Base-by-base conservation (phyloP, 2,888 invertebrate species). In the Netelia inedita region DNA sequence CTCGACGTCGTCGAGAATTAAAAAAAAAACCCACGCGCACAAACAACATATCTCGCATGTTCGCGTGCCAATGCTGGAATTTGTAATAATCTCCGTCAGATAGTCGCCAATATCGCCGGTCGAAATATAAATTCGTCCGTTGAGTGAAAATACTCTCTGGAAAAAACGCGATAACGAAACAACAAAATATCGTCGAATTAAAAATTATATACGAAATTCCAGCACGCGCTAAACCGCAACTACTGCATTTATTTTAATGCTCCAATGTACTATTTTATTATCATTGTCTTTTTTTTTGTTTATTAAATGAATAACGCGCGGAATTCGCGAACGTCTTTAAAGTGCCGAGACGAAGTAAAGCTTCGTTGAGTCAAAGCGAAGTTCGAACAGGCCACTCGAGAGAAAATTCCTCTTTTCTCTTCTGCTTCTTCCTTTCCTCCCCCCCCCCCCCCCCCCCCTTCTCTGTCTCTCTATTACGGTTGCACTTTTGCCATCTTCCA, bases 401-500 rank as follows among this genome's bases (percentile, higher is more conserved):
- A 3, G 16, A 53, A 16, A 53, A 53, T 53, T 53, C 53, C 14
- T 14, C 11, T 5, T 11, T 16, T 53, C 53, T 53, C 50, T 53
- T 53, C 53, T 35, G 41, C 19, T 61, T 43, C 63, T 73, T 68
- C 55, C 43, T 53, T 5, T 14, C 1, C n/a, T n/a, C 35, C 8
- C 28, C 28, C 28, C 5, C 35, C 8, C 28, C 28, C 28, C 5
- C 1, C n/a, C 6, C 35, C 8, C 28, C 28, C 28, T 0, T 28
- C 28, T 28, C 28, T 2, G 28, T 2, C 8, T 79, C 28, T 72
- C 23, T 65, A 46, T 28, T 57, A 21, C 23, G 41, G 19, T 14
- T 23, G 2, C n/a, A 46, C 50, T 61, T 16, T 74, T 71, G 71
- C 53, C 65, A 65, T 74, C 59, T 66, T 82, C 78, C 65, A 35